A percentile compares a stretch with the other conserved stretches of the same genome.
phyloP scores from a whole-genome alignment of 2,888 invertebrate genomes.

The Plagodis dolabraria region DNA sequence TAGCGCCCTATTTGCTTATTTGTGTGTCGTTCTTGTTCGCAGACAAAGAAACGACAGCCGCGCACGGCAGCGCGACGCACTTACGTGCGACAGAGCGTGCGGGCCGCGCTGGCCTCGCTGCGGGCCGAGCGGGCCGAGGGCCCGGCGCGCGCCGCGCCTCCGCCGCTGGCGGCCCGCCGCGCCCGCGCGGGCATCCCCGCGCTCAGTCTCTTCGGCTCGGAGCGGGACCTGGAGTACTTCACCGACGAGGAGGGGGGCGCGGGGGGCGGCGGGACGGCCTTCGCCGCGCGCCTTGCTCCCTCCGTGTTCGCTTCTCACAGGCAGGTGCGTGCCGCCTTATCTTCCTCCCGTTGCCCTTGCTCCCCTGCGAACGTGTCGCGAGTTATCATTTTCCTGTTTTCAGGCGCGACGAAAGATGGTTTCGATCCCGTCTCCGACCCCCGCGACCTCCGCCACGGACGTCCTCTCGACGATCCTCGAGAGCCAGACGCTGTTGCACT shows the following conservation, averaged over 20 bases:
- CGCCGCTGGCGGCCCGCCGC: slow-evolving; percentile 22
- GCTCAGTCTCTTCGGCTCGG: slow-evolving; percentile 86
- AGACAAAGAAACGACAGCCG: slow-evolving; percentile 59
- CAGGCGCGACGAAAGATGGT: slow-evolving; percentile 81
- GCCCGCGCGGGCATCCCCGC: slow-evolving; percentile 56
- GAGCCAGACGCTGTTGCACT: slow-evolving; percentile 89
- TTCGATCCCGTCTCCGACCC: slow-evolving; percentile 67
- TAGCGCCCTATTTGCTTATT: too few relatives aligned
- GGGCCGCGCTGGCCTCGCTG: slow-evolving; percentile 58
- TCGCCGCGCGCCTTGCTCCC: slow-evolving; percentile 65
- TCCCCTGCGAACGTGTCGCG: neutral
- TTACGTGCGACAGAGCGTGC: slow-evolving; percentile 70
- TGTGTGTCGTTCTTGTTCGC: slow-evolving; percentile 11
- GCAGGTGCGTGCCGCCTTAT: slow-evolving; percentile 56
- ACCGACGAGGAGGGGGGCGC: slow-evolving; percentile 72
- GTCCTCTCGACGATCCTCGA: slow-evolving; percentile 89
- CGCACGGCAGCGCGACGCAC: slow-evolving; percentile 75
- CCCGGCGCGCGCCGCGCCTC: slow-evolving; percentile 10
- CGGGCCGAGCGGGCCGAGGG: slow-evolving; percentile 17
- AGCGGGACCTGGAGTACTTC: slow-evolving; percentile 89
- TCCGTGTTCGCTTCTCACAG: slow-evolving; percentile 72
- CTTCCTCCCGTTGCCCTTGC: neutral
- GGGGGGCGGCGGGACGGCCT: slow-evolving; percentile 57
- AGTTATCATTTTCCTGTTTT: neutral
- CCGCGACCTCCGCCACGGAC: slow-evolving; percentile 82